A percentile compares a stretch with the other conserved stretches of the same genome.
phyloP scores from a whole-genome alignment of 2,888 invertebrate species.

The Diogma glabrata region DNA sequence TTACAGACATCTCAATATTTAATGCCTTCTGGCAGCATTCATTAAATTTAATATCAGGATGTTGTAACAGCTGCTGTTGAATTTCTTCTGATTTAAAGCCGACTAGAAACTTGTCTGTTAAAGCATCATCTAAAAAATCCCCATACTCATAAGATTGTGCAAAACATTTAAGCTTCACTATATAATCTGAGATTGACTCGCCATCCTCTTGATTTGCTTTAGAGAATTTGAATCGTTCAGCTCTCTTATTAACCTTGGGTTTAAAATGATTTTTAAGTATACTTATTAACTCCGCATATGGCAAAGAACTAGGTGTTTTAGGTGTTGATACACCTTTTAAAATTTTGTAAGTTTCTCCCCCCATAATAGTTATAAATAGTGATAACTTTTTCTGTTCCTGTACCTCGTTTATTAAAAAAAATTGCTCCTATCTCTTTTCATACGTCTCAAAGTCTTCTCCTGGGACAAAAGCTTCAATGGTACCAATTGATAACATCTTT shows the following conservation, averaged over 20 bases:
- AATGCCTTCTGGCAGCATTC: background rate
- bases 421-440: background rate
- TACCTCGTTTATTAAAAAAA: background rate
- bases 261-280: background rate
- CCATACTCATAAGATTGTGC: background rate
- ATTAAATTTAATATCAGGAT: background rate
- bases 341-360: background rate
- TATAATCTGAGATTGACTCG: conserved; percentile 1
- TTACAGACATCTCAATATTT: background rate
- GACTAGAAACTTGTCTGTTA: background rate
- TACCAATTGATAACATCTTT: too few relatives aligned
- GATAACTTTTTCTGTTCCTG: too few relatives aligned
- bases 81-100: too few relatives aligned
- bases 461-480: too few relatives aligned
- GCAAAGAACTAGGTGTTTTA: background rate
- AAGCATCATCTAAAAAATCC: background rate
- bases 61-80: background rate
- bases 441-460: too few relatives aligned
- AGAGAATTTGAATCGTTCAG: conserved; percentile 5
- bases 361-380: too few relatives aligned
- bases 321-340: background rate
- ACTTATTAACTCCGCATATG: background rate
- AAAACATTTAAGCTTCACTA: background rate
- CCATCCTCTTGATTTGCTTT: too few relatives aligned
- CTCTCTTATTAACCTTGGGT: background rate